Conservation (phyloP, 1,140 invertebrate species). For the Bathynomus jamesi region DNA sequence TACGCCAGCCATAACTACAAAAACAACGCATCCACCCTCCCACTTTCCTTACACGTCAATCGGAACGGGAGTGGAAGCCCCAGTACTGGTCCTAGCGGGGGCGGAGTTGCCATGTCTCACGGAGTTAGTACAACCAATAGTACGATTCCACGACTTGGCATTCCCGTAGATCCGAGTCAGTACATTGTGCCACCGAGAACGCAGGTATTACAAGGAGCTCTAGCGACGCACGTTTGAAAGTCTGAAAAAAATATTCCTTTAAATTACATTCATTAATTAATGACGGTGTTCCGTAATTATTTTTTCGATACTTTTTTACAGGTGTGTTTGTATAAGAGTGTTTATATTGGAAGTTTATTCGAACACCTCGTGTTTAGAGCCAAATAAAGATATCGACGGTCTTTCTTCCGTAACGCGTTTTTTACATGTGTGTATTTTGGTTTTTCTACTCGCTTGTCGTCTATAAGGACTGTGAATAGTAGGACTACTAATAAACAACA, state of each 20-base stretch:
- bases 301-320: not conserved
- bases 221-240: slow-evolving; percentile 32
- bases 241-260: not conserved
- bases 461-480: no score
- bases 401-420: not conserved
- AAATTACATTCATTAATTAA: not conserved
- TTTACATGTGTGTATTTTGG: not conserved
- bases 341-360: not conserved
- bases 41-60: slow-evolving; percentile 22
- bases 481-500: no score
- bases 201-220: slow-evolving; percentile 32
- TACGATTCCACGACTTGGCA: slow-evolving; percentile 20
- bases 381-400: no score
- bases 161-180: slow-evolving; percentile 34
- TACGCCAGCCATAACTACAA: slow-evolving; percentile 29
- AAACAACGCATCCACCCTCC: slow-evolving; percentile 15
- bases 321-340: not conserved
- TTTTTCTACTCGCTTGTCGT: no score
- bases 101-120: slow-evolving; percentile 17
- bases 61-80: slow-evolving; percentile 16
- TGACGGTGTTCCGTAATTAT: not conserved
- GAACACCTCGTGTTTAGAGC: not conserved
- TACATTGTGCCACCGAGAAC: slow-evolving; percentile 35
- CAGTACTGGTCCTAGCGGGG: slow-evolving; percentile 6
- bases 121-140: slow-evolving; percentile 9